Evolutionary conservation across 1,140 invertebrate species (phyloP).

Genomic region (Cotesia vestalis): DNA sequence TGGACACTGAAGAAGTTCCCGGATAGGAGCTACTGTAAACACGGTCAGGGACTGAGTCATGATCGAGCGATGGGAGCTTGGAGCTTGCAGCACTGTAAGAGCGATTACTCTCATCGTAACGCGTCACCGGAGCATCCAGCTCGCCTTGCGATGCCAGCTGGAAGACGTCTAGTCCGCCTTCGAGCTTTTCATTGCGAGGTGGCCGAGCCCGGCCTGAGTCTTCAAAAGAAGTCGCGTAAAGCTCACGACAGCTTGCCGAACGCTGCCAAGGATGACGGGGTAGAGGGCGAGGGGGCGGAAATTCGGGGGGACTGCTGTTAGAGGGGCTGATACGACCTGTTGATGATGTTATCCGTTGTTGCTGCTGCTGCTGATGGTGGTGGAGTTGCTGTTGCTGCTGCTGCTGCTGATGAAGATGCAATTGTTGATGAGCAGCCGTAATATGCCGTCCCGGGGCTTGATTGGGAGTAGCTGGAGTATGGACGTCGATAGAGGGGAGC

Average conservation of each 20-base stretch:
- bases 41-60: slow-evolving; percentile 71
- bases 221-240: slow-evolving; percentile 78
- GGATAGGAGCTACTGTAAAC: slow-evolving; percentile 87
- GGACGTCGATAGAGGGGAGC: slow-evolving; percentile 67
- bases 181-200: slow-evolving; percentile 53
- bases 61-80: slow-evolving; percentile 70
- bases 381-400: slow-evolving; percentile 41
- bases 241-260: slow-evolving; percentile 80
- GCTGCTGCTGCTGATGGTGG: slow-evolving; percentile 38
- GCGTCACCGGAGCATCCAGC: slow-evolving; percentile 78
- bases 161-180: slow-evolving; percentile 44
- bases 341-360: slow-evolving; percentile 60
- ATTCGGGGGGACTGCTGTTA: slow-evolving; percentile 66
- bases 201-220: slow-evolving; percentile 71
- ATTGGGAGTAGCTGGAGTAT: slow-evolving; percentile 64
- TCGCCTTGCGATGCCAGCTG: slow-evolving; percentile 65
- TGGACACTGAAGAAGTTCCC: slow-evolving; percentile 75
- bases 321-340: slow-evolving; percentile 68
- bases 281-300: slow-evolving; percentile 60
- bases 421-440: slow-evolving; percentile 58
- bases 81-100: slow-evolving; percentile 69
- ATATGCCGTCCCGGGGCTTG: slow-evolving; percentile 57
- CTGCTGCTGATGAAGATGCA: slow-evolving; percentile 53
- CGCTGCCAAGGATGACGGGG: slow-evolving; percentile 74
- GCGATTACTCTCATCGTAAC: slow-evolving; percentile 77